A percentile compares a stretch with the other conserved stretches of the same genome.
Evolutionary conservation across 2,113 vertebrate species (phyloP).

Genomic region (Excalfactoria chinensis): DNA sequence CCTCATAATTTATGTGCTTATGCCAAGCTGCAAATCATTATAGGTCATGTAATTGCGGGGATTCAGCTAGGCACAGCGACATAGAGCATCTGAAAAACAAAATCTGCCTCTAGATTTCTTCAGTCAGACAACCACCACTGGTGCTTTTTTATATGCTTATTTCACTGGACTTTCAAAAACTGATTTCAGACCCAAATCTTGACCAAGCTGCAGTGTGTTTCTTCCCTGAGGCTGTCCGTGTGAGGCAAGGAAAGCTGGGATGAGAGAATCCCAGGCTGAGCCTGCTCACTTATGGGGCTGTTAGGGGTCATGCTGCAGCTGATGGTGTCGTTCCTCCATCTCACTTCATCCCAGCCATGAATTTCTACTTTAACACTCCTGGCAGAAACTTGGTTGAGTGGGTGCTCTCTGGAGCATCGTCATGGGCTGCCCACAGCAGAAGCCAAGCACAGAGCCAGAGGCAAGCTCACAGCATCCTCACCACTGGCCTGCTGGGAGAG

Average conservation of each 20-base stretch:
- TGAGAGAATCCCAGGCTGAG: not conserved
- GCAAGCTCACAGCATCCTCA: not conserved
- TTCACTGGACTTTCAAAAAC: not conserved
- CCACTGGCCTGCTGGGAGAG: not conserved
- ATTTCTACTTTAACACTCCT: accelerated
- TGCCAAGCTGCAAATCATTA: not conserved
- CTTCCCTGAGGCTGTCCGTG: not conserved
- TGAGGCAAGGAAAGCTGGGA: not conserved
- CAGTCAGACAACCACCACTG: not conserved
- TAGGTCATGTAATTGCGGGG: not conserved
- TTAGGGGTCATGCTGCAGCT: not conserved
- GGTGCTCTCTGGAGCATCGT: not conserved
- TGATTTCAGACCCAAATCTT: not conserved
- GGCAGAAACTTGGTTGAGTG: not conserved
- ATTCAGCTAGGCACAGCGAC: not conserved
- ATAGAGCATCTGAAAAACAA: not conserved
- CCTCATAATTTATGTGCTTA: not conserved
- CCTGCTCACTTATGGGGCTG: not conserved
- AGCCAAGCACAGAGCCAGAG: not conserved
- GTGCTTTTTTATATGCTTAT: not conserved
- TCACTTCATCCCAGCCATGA: accelerated
- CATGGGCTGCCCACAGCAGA: accelerated
- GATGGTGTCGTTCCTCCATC: accelerated
- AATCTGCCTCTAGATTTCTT: not conserved
- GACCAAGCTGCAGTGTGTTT: not conserved